These are phyloP conservation scores for Dendrolimus punctatus DNA, from an alignment of 1,140 invertebrate species.

Conservation along the genomic window DNA sequence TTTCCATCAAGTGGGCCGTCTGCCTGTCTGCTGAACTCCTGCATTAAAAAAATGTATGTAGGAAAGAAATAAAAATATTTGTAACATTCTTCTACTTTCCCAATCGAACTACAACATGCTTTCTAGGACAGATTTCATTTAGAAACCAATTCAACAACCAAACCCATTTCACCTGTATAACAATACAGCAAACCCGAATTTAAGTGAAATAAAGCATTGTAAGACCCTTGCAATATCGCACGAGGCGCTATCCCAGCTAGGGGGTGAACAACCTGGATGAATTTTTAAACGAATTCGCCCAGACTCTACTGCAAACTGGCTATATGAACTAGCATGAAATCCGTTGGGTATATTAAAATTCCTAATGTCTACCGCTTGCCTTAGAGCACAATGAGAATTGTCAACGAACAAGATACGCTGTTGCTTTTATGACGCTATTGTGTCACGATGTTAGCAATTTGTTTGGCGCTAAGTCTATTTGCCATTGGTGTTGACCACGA, in stretches of 20 bases:
- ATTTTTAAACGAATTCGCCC: conserved; percentile 34
- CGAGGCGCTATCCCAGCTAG: conserved; percentile 5
- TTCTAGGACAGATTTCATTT: too few species aligned
- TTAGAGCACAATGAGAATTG: conserved; percentile 57
- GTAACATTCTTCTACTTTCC: too few species aligned
- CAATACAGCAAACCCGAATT: background rate
- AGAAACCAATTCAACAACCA: background rate
- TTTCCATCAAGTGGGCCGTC: too few species aligned
- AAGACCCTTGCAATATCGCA: conserved; percentile 10
- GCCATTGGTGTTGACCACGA: too few species aligned
- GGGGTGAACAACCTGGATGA: conserved; percentile 19
- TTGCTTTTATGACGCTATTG: conserved; percentile 61
- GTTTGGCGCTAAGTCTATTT: conserved; percentile 22
- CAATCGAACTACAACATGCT: too few species aligned
- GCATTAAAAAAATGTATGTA: too few species aligned
- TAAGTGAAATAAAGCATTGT: conserved; percentile 10
- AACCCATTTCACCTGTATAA: conserved; percentile 7
- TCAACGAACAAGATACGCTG: conserved; percentile 60
- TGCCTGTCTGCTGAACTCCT: too few species aligned
- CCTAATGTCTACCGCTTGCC: conserved; percentile 6
- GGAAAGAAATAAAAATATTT: background rate
- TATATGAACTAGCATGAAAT: conserved; percentile 26
- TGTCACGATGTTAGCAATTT: conserved; percentile 48
- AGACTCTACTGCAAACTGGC: conserved; percentile 24
- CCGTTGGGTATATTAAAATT: conserved; percentile 40